Conservation (phyloP, 2,888 invertebrate genomes). For the Sphaerophoria taeniata region DNA sequence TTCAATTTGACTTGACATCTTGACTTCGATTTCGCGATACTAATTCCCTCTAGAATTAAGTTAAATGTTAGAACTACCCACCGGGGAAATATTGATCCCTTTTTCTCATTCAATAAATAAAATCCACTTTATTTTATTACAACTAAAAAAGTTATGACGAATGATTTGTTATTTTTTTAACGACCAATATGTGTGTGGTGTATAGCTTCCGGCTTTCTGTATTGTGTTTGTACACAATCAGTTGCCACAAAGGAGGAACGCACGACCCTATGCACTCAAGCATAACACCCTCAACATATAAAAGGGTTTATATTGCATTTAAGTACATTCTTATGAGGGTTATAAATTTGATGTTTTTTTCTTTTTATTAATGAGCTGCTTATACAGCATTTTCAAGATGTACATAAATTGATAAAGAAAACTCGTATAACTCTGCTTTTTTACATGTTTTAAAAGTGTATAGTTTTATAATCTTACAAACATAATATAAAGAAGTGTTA, state of each 20-base stretch:
- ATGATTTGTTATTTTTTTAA: slow-evolving; percentile 23
- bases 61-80: neutral
- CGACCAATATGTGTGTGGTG: slow-evolving; percentile 2
- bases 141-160: neutral
- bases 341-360: slow-evolving; percentile 56
- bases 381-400: slow-evolving; percentile 15
- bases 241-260: neutral
- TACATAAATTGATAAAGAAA: slow-evolving; percentile 11
- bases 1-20: too few species aligned
- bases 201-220: slow-evolving; percentile 59
- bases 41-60: too few species aligned
- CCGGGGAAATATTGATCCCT: neutral
- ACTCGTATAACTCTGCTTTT: slow-evolving; percentile 27
- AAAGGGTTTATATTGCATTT: slow-evolving; percentile 68
- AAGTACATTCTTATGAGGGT: slow-evolving; percentile 68
- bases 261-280: slow-evolving; percentile 47
- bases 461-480: too few species aligned
- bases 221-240: neutral
- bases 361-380: slow-evolving; percentile 68
- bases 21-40: too few species aligned
- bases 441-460: slow-evolving; percentile 11
- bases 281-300: slow-evolving; percentile 62
- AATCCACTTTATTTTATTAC: neutral
- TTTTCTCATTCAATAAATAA: too few species aligned
- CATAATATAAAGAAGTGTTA: too few species aligned